A percentile compares a stretch with the other conserved stretches of the same genome.
Conservation (phyloP, 2,113 vertebrate genomes). For the Petromus typicus region DNA sequence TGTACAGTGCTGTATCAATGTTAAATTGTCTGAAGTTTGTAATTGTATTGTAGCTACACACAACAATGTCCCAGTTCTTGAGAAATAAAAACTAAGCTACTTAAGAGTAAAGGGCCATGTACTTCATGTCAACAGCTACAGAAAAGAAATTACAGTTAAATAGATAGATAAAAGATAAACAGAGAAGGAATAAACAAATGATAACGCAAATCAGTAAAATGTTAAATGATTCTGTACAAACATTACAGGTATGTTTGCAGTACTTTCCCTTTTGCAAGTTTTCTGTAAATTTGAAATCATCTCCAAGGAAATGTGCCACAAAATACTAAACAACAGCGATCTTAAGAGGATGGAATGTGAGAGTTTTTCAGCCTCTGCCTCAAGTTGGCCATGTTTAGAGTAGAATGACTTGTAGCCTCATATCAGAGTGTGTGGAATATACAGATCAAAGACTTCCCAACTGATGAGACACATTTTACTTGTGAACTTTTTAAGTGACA, state of each 20-base stretch:
- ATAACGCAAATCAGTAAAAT: background rate
- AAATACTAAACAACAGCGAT: background rate
- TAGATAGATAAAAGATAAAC: background rate
- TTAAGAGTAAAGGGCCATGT: background rate
- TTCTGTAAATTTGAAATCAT: background rate
- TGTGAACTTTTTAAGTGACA: background rate
- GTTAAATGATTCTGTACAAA: background rate
- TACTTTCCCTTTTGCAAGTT: background rate
- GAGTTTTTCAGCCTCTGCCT: background rate
- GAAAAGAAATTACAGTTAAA: background rate
- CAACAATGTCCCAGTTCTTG: background rate
- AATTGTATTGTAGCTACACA: background rate
- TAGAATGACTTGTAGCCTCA: background rate
- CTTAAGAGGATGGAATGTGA: background rate
- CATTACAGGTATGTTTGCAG: background rate
- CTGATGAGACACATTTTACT: background rate
- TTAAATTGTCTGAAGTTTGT: background rate
- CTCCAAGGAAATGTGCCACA: background rate
- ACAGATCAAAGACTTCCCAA: background rate
- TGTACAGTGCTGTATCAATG: background rate
- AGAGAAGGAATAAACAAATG: background rate
- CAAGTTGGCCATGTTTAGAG: background rate
- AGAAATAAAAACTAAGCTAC: background rate
- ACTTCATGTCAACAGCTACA: background rate
- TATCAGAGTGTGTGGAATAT: background rate